These are phyloP conservation scores for Porites divaricata DNA, from an alignment of 92 coral and sea anemone species.

Conservation along the genomic window DNA sequence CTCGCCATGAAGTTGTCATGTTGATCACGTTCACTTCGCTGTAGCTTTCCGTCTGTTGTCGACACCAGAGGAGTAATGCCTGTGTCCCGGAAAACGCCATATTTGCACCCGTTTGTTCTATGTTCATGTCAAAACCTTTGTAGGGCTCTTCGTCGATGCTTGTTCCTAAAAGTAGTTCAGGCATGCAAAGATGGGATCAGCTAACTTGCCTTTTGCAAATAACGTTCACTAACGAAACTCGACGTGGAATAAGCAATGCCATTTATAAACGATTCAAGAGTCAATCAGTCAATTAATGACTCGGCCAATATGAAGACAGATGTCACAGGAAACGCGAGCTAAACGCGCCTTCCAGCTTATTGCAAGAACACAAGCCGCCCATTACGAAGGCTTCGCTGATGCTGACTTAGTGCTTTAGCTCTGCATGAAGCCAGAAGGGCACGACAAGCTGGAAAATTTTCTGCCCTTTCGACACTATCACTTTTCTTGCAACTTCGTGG, in stretches of 20 bases:
- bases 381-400: conserved; percentile 8
- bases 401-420: not conserved
- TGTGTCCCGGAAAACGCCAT: conserved; percentile 68
- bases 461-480: conserved; percentile 29
- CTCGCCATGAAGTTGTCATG: conserved; percentile 90
- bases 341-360: conserved; percentile 28
- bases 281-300: not conserved
- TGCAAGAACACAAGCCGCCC: conserved; percentile 4
- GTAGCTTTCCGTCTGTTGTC: conserved; percentile 88
- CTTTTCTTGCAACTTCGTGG: conserved; percentile 31
- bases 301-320: conserved; percentile 11
- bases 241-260: conserved; percentile 22
- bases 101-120: conserved; percentile 26
- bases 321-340: conserved; percentile 27
- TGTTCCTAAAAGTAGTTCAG: conserved; percentile 19
- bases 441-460: conserved; percentile 13
- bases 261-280: not conserved
- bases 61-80: conserved; percentile 85
- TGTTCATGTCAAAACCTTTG: conserved; percentile 23
- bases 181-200: conserved; percentile 16
- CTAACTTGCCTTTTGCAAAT: not conserved
- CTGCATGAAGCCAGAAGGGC: conserved; percentile 42
- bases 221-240: not conserved
- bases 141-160: not conserved
- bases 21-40: conserved; percentile 76